phyloP scores from a whole-genome alignment of 2,113 vertebrate species.

The Toxotes chatareus region DNA sequence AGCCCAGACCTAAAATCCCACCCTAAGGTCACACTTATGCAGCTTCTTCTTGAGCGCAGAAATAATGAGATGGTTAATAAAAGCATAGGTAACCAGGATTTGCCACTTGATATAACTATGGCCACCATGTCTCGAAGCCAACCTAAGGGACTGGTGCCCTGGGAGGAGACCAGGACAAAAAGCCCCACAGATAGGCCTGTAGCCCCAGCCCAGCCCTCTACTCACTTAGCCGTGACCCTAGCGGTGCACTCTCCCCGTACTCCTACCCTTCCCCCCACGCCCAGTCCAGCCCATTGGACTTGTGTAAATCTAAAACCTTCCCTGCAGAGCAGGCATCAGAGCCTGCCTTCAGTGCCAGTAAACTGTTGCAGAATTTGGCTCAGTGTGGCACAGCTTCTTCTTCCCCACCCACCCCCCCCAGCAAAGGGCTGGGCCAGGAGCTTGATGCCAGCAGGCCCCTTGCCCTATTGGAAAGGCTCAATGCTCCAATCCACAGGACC shows the following conservation, averaged over 20 bases:
- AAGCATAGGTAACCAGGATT: constrained; percentile 83
- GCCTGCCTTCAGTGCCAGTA: constrained; percentile 95
- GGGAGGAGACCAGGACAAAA: constrained; percentile 77
- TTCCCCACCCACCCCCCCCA: constrained; percentile 76
- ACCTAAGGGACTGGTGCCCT: constrained; percentile 85
- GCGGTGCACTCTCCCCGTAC: constrained; percentile 79
- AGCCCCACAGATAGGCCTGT: constrained; percentile 86
- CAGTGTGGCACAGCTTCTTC: constrained; percentile 88
- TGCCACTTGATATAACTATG: constrained; percentile 85
- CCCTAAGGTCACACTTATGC: constrained; percentile 95
- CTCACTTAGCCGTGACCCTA: constrained; percentile 82
- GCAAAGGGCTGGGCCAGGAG: constrained; percentile 80
- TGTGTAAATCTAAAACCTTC: constrained; percentile 87
- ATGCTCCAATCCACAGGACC: constrained; percentile 86
- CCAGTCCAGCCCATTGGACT: constrained; percentile 85
- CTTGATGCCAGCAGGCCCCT: constrained; percentile 85
- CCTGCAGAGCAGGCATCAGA: constrained; percentile 86
- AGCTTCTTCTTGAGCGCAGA: constrained; percentile 94
- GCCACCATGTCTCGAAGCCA: constrained; percentile 83
- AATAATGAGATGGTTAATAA: constrained; percentile 89
- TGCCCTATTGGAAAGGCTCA: constrained; percentile 88
- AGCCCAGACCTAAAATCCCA: constrained; percentile 89
- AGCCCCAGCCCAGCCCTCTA: constrained; percentile 73
- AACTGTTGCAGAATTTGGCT: constrained; percentile 96
- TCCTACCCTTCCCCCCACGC: constrained; percentile 79